Evolutionary conservation across 2,797 vertebrate species (phyloP).

Genomic region (Phaenicophaeus curvirostris): DNA sequence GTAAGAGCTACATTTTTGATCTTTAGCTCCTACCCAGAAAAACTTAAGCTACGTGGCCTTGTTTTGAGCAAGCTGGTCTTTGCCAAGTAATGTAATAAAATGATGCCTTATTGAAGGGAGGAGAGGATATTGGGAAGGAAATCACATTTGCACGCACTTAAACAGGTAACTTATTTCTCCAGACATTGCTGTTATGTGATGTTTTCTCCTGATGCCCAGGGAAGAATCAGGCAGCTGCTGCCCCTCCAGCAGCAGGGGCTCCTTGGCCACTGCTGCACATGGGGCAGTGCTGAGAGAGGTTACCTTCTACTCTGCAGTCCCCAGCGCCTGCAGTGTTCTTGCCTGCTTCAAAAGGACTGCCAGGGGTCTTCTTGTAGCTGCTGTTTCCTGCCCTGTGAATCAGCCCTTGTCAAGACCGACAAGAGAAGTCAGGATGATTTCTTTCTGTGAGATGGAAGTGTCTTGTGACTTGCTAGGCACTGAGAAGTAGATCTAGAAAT

Average conservation of each 20-base stretch:
- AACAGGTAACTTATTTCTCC: not conserved
- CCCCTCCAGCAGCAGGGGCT: not conserved
- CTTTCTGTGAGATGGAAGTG: too few species aligned
- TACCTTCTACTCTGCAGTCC: not conserved
- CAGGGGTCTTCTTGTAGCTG: not conserved
- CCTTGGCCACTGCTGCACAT: rapidly evolving
- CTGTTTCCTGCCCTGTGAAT: not conserved
- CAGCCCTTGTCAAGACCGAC: not conserved
- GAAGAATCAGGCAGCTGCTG: not conserved
- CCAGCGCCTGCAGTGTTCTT: not conserved
- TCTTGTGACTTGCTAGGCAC: not conserved
- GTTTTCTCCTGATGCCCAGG: rapidly evolving
- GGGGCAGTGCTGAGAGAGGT: not conserved
- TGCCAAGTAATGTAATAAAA: not conserved
- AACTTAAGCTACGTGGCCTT: not conserved
- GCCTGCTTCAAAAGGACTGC: not conserved
- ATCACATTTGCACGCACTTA: not conserved
- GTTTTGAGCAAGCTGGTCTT: not conserved
- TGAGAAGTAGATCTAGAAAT: not conserved
- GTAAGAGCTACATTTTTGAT: not conserved
- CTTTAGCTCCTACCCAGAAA: not conserved
- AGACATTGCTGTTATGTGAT: not conserved
- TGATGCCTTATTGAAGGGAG: not conserved
- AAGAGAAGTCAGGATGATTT: not conserved
- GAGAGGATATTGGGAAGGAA: not conserved